phyloP scores from a whole-genome alignment of 2,888 invertebrate genomes.

The Galeruca laticollis region DNA sequence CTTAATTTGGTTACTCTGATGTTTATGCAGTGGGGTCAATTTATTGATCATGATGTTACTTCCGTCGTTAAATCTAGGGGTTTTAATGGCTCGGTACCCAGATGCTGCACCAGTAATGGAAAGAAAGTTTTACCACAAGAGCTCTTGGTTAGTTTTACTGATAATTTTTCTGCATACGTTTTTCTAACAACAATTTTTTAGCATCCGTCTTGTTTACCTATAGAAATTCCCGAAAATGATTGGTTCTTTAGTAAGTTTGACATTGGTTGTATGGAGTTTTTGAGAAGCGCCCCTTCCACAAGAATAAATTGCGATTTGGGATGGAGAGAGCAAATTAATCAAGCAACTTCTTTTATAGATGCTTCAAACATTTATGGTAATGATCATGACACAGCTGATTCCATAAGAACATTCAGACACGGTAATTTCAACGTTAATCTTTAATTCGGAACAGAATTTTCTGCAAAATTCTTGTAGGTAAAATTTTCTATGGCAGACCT shows the following conservation, averaged over 20 bases:
- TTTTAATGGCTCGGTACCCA: constrained; percentile 83
- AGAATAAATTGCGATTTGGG: constrained; percentile 84
- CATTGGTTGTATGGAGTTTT: constrained; percentile 84
- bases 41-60: constrained; percentile 89
- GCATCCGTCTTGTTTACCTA: constrained; percentile 90
- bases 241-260: constrained; percentile 79
- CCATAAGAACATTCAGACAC: constrained; percentile 80
- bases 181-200: constrained; percentile 61
- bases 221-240: constrained; percentile 79
- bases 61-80: constrained; percentile 82
- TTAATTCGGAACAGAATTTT: not conserved
- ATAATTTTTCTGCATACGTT: not conserved
- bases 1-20: constrained; percentile 79
- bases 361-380: constrained; percentile 87
- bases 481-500: constrained; percentile 60
- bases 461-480: constrained; percentile 48
- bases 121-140: constrained; percentile 73
- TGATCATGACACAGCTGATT: constrained; percentile 78
- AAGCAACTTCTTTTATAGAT: constrained; percentile 85
- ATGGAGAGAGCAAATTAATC: constrained; percentile 87
- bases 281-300: constrained; percentile 85
- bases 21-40: constrained; percentile 94
- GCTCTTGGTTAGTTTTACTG: constrained; percentile 69
- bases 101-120: constrained; percentile 78
- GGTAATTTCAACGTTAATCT: constrained; percentile 68